Conservation (phyloP, 92 coral and sea anemone species). For the Diadumene lineata region DNA sequence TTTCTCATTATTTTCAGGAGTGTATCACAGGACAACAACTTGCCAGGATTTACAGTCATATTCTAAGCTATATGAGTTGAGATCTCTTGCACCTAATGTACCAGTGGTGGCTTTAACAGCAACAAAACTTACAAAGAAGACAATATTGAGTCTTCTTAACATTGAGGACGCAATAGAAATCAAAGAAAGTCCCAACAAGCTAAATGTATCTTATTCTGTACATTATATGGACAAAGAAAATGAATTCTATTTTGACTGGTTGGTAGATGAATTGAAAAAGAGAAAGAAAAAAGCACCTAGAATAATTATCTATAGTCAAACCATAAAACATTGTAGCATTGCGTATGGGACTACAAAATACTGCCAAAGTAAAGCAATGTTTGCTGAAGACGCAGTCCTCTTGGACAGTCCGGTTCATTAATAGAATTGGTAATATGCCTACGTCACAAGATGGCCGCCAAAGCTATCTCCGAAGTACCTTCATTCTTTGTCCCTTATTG, state of each 20-base stretch:
- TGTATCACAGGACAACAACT: conserved; percentile 42
- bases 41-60: conserved; percentile 45
- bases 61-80: conserved; percentile 39
- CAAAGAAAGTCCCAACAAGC: conserved; percentile 52
- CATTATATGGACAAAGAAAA: conserved; percentile 38
- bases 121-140: conserved; percentile 42
- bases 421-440: no score
- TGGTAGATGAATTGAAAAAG: conserved; percentile 33
- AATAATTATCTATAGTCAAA: conserved; percentile 51
- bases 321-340: conserved; percentile 48
- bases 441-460: no score
- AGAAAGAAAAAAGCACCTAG: conserved; percentile 26
- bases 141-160: conserved; percentile 36
- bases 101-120: conserved; percentile 58
- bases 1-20: conserved; percentile 34
- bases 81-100: conserved; percentile 49
- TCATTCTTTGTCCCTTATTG: no score
- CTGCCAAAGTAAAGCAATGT: conserved; percentile 19
- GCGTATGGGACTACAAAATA: conserved; percentile 36
- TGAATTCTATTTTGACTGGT: conserved; percentile 42
- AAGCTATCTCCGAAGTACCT: no score
- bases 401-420: no score
- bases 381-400: conserved; percentile 20
- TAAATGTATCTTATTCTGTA: conserved; percentile 47
- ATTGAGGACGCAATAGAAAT: conserved; percentile 42